Evolutionary conservation across 2,888 invertebrate species (phyloP).

Genomic region (Drosophila mayaguana): DNA sequence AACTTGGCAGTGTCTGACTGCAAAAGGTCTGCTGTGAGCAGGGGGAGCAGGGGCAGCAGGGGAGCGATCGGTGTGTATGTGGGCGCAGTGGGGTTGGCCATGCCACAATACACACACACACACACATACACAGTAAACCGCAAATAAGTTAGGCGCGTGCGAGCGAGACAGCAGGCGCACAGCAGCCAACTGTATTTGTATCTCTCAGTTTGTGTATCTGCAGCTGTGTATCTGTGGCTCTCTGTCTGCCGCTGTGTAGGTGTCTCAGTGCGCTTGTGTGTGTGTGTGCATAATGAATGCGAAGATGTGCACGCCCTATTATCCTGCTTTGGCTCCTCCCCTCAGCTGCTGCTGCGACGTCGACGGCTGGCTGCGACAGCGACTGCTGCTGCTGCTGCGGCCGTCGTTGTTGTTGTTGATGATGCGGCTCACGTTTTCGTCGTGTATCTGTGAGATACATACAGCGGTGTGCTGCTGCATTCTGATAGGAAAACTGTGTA

Average conservation of each 20-base stretch:
- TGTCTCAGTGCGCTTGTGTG: background rate
- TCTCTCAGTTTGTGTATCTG: slow-evolving; percentile 55
- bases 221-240: slow-evolving; percentile 39
- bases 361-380: slow-evolving; percentile 1
- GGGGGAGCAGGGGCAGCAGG: background rate
- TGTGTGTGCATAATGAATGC: slow-evolving; percentile 78
- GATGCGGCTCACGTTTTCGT: slow-evolving; percentile 29
- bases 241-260: slow-evolving; percentile 30
- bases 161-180: slow-evolving; percentile 39
- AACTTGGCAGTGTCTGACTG: slow-evolving; percentile 75
- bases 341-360: slow-evolving; percentile 15
- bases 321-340: slow-evolving; percentile 80
- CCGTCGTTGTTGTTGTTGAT: slow-evolving; percentile 8
- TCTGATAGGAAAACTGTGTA: slow-evolving; percentile 56
- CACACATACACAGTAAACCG: slow-evolving; percentile 44
- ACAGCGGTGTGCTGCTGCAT: slow-evolving; percentile 46
- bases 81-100: slow-evolving; percentile 17
- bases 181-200: slow-evolving; percentile 59
- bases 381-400: background rate
- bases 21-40: slow-evolving; percentile 8
- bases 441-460: slow-evolving; percentile 76
- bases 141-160: slow-evolving; percentile 27
- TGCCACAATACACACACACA: slow-evolving; percentile 46
- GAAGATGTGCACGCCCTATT: slow-evolving; percentile 84
- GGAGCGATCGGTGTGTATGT: background rate